Conservation (phyloP, 2,113 vertebrate species). For the Talpa occidentalis region DNA sequence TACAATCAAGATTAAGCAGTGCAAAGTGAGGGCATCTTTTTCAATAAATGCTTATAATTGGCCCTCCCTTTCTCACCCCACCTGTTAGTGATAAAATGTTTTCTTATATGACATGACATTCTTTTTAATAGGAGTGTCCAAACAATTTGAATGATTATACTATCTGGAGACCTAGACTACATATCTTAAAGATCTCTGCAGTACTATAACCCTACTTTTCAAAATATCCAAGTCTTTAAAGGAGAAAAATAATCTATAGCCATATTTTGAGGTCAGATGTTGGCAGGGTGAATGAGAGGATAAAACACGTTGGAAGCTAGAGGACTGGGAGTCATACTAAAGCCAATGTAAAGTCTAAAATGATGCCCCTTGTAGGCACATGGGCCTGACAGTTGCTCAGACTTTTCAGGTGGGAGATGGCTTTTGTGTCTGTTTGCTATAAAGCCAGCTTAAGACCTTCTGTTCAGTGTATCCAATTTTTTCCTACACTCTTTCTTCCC, state of each 20-base stretch:
- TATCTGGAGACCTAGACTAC: background rate
- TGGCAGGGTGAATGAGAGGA: background rate
- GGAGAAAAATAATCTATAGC: background rate
- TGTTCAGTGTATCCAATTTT: background rate
- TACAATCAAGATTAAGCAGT: background rate
- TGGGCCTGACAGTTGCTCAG: background rate
- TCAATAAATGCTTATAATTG: background rate
- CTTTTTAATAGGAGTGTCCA: background rate
- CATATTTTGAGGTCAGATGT: background rate
- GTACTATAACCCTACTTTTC: background rate
- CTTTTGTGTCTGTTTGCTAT: background rate
- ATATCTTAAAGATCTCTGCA: background rate
- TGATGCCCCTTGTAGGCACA: background rate
- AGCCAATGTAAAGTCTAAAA: background rate
- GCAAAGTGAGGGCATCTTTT: background rate
- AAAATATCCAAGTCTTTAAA: background rate
- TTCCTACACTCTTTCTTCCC: background rate
- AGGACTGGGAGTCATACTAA: background rate
- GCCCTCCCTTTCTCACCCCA: too few species aligned
- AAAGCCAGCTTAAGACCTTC: background rate
- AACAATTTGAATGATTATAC: background rate
- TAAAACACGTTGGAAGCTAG: background rate
- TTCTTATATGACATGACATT: background rate
- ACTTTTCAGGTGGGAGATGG: background rate
- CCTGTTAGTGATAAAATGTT: background rate